Evolutionary conservation across 2,797 vertebrate genomes (phyloP).

Genomic region (Chelidonichthys spinosus): DNA sequence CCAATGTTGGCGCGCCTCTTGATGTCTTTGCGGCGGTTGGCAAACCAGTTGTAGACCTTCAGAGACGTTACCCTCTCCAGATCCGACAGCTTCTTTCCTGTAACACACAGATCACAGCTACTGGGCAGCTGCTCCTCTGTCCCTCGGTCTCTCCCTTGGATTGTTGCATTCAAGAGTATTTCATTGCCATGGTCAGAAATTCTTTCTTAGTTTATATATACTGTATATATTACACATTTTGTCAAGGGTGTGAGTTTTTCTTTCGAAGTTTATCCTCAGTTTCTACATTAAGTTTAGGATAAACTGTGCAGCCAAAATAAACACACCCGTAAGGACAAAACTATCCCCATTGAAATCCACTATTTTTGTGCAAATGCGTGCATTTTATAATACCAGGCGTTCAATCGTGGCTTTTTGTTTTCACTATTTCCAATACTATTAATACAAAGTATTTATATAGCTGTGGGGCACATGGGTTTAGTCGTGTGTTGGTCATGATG

Average conservation of each 20-base stretch:
- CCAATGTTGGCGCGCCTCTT: constrained; percentile 98
- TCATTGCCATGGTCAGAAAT: neutral
- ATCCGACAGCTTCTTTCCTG: constrained; percentile 96
- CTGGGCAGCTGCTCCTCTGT: neutral
- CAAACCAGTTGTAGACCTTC: constrained; percentile 99
- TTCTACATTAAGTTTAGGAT: neutral
- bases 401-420: neutral
- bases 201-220: no score
- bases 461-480: neutral
- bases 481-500: neutral
- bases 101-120: constrained; percentile 8
- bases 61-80: constrained; percentile 97
- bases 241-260: neutral
- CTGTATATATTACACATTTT: neutral
- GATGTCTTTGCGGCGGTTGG: constrained; percentile 98
- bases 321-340: neutral
- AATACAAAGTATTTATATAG: neutral
- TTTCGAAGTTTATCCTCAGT: neutral
- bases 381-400: neutral
- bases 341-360: neutral
- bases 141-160: neutral
- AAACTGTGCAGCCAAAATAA: neutral
- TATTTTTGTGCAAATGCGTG: neutral
- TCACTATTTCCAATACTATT: no score
- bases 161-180: constrained; percentile 3